Conservation (phyloP, 2,113 vertebrate species). For the Laterallus jamaicensis region DNA sequence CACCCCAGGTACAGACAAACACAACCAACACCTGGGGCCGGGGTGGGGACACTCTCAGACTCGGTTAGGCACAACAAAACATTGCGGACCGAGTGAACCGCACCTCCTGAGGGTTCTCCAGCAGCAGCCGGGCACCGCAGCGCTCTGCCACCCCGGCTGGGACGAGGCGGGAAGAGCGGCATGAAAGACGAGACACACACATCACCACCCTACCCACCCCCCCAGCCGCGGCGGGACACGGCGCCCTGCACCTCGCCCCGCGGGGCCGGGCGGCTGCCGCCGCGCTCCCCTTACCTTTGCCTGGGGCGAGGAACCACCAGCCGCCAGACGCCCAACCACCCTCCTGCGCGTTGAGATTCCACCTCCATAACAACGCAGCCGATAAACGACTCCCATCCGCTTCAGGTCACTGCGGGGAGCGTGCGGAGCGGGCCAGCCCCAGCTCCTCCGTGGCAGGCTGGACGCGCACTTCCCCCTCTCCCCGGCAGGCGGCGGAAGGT, state of each 20-base stretch:
- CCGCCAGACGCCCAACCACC: rapidly evolving
- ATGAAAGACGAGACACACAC: no score
- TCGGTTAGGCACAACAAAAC: rapidly evolving
- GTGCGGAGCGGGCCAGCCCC: rapidly evolving
- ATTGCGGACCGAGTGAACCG: rapidly evolving
- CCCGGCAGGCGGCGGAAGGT: neutral
- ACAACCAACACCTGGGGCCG: no score
- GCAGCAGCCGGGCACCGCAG: rapidly evolving
- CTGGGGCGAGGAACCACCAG: rapidly evolving
- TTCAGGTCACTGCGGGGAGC: neutral
- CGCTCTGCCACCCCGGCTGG: rapidly evolving
- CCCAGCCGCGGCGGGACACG: rapidly evolving
- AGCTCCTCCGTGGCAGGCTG: rapidly evolving
- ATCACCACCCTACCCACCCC: no score
- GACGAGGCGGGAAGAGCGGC: no score
- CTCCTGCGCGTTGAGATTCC: rapidly evolving
- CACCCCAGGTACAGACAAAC: rapidly evolving
- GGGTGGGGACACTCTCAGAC: no score
- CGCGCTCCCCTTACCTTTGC: rapidly evolving
- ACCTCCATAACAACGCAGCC: rapidly evolving
- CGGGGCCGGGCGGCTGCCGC: rapidly evolving
- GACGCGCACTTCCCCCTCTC: rapidly evolving
- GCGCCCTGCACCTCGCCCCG: neutral
- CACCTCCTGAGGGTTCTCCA: rapidly evolving
- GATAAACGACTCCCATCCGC: rapidly evolving